Conservation (phyloP, 2,888 invertebrate genomes). For the Baronia brevicornis region DNA sequence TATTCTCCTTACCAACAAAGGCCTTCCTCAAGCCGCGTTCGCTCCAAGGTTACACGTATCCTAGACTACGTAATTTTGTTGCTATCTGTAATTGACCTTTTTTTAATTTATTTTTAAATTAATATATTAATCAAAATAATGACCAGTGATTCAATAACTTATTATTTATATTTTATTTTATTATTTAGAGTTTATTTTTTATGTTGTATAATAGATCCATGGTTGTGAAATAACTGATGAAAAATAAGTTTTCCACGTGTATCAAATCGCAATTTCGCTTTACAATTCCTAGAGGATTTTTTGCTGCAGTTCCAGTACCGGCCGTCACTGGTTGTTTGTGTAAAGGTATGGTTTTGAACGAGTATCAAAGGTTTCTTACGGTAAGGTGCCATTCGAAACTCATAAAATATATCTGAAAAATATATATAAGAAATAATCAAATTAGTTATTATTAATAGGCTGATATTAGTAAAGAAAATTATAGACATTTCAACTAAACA, state of each 20-base stretch:
- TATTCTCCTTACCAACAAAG: too few relatives aligned
- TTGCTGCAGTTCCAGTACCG: constrained; percentile 50
- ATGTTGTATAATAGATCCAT: too few relatives aligned
- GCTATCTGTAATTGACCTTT: too few relatives aligned
- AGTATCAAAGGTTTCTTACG: constrained; percentile 28
- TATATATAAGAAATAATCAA: background rate
- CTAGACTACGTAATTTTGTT: too few relatives aligned
- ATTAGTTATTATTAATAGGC: background rate
- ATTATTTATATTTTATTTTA: background rate
- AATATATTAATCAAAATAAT: too few relatives aligned
- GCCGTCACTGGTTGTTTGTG: constrained; percentile 35
- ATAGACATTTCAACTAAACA: background rate
- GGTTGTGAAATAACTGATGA: constrained; percentile 35
- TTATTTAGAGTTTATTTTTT: too few relatives aligned
- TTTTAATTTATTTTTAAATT: too few relatives aligned
- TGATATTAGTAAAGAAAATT: background rate
- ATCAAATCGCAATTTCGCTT: constrained; percentile 39
- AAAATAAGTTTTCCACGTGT: constrained; percentile 30
- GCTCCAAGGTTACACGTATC: too few relatives aligned
- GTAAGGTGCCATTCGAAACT: constrained; percentile 24
- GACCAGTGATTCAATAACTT: too few relatives aligned
- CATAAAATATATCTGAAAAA: constrained; percentile 6
- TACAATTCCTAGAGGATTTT: constrained; percentile 33
- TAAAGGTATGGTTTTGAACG: constrained; percentile 32
- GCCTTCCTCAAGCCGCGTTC: too few relatives aligned